Base-by-base conservation (phyloP, 2,113 vertebrate genomes). In the Chaetorhynchus papuensis region DNA sequence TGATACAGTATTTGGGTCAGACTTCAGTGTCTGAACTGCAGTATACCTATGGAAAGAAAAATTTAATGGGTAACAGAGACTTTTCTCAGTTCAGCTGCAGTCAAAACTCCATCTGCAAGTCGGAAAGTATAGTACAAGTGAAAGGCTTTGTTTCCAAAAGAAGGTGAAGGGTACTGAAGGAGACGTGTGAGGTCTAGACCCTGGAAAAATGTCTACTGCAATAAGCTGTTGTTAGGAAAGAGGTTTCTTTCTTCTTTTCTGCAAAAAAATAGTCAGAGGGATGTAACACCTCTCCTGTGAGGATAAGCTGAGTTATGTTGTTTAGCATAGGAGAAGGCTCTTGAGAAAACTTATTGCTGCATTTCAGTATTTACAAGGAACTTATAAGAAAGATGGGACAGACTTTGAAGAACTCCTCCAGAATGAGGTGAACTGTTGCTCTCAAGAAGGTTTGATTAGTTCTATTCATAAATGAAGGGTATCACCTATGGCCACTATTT, bases 291-390 rank as follows among this genome's bases (percentile, higher is more conserved):
- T 61, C 20, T 77, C 11, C 21, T 57, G 1, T 11, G 54, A 77
- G 3, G 15, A 49, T 6, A 70, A 44, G 15, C 27, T 23, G 7
- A 49, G 31, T 45, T 6, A 10, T 39, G 15, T 21, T 57, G 15
- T 35, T 65, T 27, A 71, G n/a, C 26, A 33, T 26, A 83, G 50
- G 28, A 79, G 27, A 49, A 69, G 14, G 41, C 13, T 70, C 52
- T 2, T 1, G 41, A 37, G 15, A 79, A 31, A 49, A 6, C 10
- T 53, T 15, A n/a, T 6, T 8, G 31, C 1, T 2, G 24, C 31
- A 44, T 75, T 49, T 12, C 44, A 31, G 10, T 59, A 16, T 41
- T 86, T 50, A 45, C 37, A 59, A 19, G 10, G 13, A 6, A 5
- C 13, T 7, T 64, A 3, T 2, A 33, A 57, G 26, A 71, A 56